Conservation (phyloP, 2,888 invertebrate genomes). For the Noctua pronuba region DNA sequence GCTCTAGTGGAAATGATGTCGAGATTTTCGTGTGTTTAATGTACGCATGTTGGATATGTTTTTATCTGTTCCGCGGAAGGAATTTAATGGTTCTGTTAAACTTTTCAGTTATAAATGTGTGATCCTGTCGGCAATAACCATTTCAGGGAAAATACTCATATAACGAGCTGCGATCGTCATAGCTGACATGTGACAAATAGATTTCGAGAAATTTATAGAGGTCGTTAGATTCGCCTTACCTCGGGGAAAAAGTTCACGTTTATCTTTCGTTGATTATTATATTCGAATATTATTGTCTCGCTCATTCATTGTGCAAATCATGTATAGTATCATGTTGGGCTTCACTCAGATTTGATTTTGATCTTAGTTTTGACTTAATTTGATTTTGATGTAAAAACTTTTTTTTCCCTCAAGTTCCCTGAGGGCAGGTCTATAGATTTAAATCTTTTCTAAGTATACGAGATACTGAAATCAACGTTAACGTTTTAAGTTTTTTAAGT, state of each 20-base stretch:
- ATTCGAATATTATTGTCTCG: not conserved
- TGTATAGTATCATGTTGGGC: not conserved
- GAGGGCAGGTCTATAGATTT: not conserved
- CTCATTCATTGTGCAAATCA: not conserved
- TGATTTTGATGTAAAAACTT: not conserved
- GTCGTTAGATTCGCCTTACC: not conserved
- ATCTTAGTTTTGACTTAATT: too few relatives aligned
- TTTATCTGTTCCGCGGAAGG: not conserved
- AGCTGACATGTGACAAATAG: not conserved
- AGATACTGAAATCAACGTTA: not conserved
- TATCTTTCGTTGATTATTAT: not conserved
- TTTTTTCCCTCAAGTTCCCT: not conserved
- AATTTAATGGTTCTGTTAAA: slow-evolving; percentile 18
- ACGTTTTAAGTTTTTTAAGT: too few relatives aligned
- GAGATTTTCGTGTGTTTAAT: slow-evolving; percentile 34
- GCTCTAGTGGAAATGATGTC: slow-evolving; percentile 48
- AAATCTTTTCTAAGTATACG: not conserved
- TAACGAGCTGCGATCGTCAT: not conserved
- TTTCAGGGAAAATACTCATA: not conserved
- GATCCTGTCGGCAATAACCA: too few relatives aligned
- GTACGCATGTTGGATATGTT: slow-evolving; percentile 24
- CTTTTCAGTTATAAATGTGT: not conserved
- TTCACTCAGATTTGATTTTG: not conserved
- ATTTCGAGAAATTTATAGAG: not conserved
- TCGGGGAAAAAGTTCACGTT: not conserved